phyloP scores from a whole-genome alignment of 2,113 vertebrate genomes.

The Sebastes fasciatus region DNA sequence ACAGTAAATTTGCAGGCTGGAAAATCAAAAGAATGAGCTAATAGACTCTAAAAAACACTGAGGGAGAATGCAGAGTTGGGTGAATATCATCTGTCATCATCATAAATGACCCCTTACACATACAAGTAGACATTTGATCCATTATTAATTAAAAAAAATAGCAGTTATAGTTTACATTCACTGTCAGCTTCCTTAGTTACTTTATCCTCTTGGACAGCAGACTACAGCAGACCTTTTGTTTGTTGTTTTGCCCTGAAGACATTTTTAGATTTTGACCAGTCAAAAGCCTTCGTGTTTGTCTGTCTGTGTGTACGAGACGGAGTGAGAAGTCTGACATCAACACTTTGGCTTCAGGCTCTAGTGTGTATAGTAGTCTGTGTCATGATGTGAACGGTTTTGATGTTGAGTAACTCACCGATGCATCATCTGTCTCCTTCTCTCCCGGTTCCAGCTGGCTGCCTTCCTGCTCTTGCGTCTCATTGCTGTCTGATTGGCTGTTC shows the following conservation, averaged over 20 bases:
- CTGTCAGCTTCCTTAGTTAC: not conserved
- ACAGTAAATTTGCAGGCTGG: not conserved
- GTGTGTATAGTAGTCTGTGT: not conserved
- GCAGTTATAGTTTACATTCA: not conserved
- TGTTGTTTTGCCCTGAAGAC: not conserved
- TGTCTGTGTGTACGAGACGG: not conserved
- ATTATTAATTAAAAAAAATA: not conserved
- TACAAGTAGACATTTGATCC: not conserved
- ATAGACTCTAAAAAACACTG: not conserved
- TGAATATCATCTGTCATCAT: no score
- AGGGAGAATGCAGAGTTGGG: not conserved
- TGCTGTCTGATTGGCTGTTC: slow-evolving; percentile 79
- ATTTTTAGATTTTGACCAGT: not conserved
- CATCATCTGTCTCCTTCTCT: slow-evolving; percentile 86
- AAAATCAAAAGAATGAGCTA: not conserved
- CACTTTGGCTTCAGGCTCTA: not conserved
- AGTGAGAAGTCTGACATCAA: slow-evolving; percentile 11
- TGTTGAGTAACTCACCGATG: slow-evolving; percentile 81
- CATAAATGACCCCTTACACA: not conserved
- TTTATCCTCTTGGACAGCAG: not conserved
- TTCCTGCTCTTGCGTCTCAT: slow-evolving; percentile 80
- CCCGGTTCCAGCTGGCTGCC: slow-evolving; percentile 80
- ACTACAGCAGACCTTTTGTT: not conserved
- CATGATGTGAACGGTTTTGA: slow-evolving; percentile 14
- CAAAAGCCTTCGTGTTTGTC: not conserved